Percentiles rank a stretch among this genome's conserved stretches.
Evolutionary conservation across 2,113 vertebrate genomes (phyloP).

Genomic region (Deroptyus accipitrinus): DNA sequence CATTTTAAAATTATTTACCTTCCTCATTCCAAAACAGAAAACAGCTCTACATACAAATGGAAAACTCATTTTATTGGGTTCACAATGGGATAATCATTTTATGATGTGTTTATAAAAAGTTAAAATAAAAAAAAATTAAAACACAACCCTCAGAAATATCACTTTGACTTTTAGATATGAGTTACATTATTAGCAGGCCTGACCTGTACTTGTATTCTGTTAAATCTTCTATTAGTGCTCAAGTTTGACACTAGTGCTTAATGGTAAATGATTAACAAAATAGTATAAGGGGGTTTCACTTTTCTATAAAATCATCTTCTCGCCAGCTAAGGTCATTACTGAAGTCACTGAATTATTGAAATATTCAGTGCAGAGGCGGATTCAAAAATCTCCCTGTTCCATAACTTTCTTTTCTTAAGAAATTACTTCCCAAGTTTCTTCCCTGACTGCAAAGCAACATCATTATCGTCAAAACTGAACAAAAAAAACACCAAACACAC

Average conservation of each 20-base stretch:
- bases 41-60: neutral
- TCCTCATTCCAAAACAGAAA: neutral
- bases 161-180: slow-evolving; percentile 1
- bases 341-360: slow-evolving; percentile 22
- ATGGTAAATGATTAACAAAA: slow-evolving; percentile 32
- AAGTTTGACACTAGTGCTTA: slow-evolving; percentile 32
- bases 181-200: slow-evolving; percentile 1
- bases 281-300: neutral
- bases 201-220: neutral
- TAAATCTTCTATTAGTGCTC: slow-evolving; percentile 34
- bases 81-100: neutral
- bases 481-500: neutral
- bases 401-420: slow-evolving; percentile 18
- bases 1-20: neutral
- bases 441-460: neutral
- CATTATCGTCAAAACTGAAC: neutral
- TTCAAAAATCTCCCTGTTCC: neutral
- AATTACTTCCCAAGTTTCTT: neutral
- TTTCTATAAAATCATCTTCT: slow-evolving; percentile 33
- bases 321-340: slow-evolving; percentile 4
- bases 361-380: neutral
- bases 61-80: neutral
- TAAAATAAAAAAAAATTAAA: no score
- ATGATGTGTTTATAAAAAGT: no score
- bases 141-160: neutral